Percentiles rank a stretch among this genome's conserved stretches.
Evolutionary conservation across 2,797 vertebrate species (phyloP).

Genomic region (Notolepis coatsorum): DNA sequence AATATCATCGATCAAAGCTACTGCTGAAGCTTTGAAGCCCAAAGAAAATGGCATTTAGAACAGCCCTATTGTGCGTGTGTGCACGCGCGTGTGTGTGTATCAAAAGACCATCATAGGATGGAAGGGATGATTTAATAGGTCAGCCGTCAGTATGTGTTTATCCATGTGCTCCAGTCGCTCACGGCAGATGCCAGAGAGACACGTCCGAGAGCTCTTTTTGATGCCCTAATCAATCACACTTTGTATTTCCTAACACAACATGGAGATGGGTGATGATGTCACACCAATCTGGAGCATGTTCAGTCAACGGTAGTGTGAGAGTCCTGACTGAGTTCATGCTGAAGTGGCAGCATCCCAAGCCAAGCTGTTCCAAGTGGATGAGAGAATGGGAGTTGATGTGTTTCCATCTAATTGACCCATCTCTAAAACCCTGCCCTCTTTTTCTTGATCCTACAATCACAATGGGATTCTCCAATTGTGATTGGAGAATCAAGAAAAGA

Average conservation of each 20-base stretch:
- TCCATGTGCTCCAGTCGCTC: background rate
- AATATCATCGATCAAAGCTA: too few relatives aligned
- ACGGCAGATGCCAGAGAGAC: background rate
- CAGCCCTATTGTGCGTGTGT: too few relatives aligned
- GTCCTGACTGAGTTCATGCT: background rate
- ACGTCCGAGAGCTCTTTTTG: background rate
- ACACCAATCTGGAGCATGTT: slow-evolving; percentile 1
- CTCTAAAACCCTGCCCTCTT: too few relatives aligned
- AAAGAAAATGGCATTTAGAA: too few relatives aligned
- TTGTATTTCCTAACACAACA: background rate
- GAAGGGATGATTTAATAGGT: background rate
- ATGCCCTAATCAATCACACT: background rate
- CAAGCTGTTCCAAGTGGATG: background rate
- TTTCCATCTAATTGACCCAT: too few relatives aligned
- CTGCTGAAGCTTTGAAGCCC: too few relatives aligned
- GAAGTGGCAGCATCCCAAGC: background rate
- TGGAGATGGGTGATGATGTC: too few relatives aligned
- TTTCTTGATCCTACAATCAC: too few relatives aligned
- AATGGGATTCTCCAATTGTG: too few relatives aligned
- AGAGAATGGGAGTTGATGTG: background rate
- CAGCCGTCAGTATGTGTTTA: background rate
- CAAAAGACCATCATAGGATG: background rate
- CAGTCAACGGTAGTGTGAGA: background rate
- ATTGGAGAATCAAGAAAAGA: too few relatives aligned
- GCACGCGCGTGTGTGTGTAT: background rate